Evolutionary conservation across 2,888 invertebrate species (phyloP), one percentile per base, ranked within the genome.

Genomic region (Chromoteleia sp.): DNA sequence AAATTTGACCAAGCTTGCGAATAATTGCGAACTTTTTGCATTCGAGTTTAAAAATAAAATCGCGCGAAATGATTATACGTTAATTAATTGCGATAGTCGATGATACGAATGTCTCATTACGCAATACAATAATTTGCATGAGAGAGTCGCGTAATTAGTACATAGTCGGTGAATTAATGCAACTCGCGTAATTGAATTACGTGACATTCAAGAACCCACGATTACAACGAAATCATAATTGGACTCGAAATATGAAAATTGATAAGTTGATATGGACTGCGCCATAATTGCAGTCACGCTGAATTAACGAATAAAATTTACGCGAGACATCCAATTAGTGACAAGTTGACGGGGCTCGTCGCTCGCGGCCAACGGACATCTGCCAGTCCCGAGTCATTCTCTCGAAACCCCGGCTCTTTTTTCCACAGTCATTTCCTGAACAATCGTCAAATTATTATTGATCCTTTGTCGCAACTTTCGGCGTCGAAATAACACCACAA

Each of bases 281-380:
- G 74, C 43, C 45, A 75, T 82, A 78, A 82, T 78, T 82, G 77
- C 77, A 81, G 81, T 73, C 67, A 81, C 74, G 73, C 61, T 67
- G 68, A 81, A 73, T 81, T 77, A 81, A 81, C 65, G 83, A 59
- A 73, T 77, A 74, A 81, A 83, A 81, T 71, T 78, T 56, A 65
- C 43, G 52, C 65, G 71, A 81, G 88, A 88, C 84, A 85, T 87
- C 88, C 88, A 89, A 89, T 89, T 87, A 87, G 81, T 74, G 80
- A 81, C 80, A 87, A 86, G 85, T 88, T 84, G 86, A 84, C 82
- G 85, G 87, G 86, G 29, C 56, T 87, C 87, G 86, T 83, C 85
- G 86, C 86, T 82, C 86, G 83, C 29, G 54, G 73, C 45, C 70
- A 81, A 76, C 83, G 75, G 86, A 84, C 87, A 85, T 86, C 86